A percentile compares a stretch with the other conserved stretches of the same genome.
Evolutionary conservation across 2,888 invertebrate genomes (phyloP).

Genomic region (Sycophila texana): DNA sequence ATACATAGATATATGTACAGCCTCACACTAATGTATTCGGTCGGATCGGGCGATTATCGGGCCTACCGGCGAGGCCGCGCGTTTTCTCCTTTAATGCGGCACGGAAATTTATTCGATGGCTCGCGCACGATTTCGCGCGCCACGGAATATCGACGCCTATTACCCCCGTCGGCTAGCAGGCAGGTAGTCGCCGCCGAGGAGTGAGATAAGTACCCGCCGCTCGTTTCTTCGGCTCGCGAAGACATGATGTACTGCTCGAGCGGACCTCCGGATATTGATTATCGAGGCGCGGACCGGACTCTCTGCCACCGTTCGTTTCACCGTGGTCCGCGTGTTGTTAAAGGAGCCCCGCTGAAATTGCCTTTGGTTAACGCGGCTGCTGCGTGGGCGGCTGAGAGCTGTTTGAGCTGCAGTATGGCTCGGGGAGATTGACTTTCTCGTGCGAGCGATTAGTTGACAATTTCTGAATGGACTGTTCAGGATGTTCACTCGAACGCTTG

Average conservation of each 20-base stretch:
- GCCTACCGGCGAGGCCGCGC: constrained; percentile 13
- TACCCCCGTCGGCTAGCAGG: constrained; percentile 17
- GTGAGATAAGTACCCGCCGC: constrained; percentile 3
- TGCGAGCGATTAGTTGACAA: no score
- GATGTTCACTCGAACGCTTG: no score
- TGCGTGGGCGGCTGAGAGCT: not conserved
- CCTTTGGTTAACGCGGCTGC: not conserved
- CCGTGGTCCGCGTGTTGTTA: not conserved
- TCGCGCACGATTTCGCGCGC: not conserved
- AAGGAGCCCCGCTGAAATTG: not conserved
- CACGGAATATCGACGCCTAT: constrained; percentile 19
- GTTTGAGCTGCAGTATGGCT: not conserved
- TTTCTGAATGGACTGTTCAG: no score
- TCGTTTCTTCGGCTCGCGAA: not conserved
- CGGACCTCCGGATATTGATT: constrained; percentile 16
- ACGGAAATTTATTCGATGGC: constrained; percentile 36
- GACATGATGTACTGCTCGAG: constrained; percentile 24
- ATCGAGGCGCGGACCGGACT: not conserved
- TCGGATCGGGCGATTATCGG: constrained; percentile 32
- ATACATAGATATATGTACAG: no score
- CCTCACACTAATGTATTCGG: constrained; percentile 24
- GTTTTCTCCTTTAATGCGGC: constrained; percentile 38
- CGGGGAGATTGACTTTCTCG: no score
- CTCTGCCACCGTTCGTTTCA: constrained; percentile 27
- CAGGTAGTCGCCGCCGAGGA: not conserved